A percentile compares a stretch with the other conserved stretches of the same genome.
Evolutionary conservation across 2,797 vertebrate species (phyloP).

Genomic region (Galago senegalensis): DNA sequence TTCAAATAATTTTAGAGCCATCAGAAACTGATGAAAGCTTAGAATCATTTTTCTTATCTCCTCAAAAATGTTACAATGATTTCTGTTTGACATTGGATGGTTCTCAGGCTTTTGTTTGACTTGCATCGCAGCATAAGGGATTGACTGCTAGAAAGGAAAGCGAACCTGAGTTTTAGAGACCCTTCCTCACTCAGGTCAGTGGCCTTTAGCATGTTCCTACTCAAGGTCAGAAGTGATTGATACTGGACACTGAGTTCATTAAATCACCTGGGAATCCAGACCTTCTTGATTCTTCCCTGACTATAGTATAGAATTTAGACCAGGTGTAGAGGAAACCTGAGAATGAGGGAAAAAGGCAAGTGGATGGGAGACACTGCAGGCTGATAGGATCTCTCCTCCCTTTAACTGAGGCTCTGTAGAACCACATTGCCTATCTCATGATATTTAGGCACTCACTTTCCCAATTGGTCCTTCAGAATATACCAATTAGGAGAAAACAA

Average conservation of each 20-base stretch:
- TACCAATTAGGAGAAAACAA: neutral
- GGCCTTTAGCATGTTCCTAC: neutral
- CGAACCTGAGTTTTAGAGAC: neutral
- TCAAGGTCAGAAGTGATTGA: neutral
- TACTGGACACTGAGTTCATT: neutral
- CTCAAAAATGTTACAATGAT: constrained; percentile 7
- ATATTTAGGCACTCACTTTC: neutral
- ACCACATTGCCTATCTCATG: neutral
- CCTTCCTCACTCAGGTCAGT: neutral
- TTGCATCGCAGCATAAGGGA: neutral
- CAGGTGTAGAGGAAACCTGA: neutral
- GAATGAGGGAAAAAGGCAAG: neutral
- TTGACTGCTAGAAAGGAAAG: neutral
- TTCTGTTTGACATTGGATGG: neutral
- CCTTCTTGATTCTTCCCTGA: neutral
- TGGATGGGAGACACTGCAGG: neutral
- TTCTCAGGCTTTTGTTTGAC: neutral
- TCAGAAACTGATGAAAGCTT: constrained; percentile 25
- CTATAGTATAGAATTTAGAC: neutral
- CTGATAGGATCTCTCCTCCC: neutral
- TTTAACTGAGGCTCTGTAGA: neutral
- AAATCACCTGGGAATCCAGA: neutral
- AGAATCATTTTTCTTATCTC: constrained; percentile 1
- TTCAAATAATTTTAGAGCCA: neutral
- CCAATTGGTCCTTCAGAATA: constrained; percentile 19